Evolutionary conservation across 2,797 vertebrate species (phyloP), one percentile per base, ranked within the genome.

Genomic region (Podargus strigoides): DNA sequence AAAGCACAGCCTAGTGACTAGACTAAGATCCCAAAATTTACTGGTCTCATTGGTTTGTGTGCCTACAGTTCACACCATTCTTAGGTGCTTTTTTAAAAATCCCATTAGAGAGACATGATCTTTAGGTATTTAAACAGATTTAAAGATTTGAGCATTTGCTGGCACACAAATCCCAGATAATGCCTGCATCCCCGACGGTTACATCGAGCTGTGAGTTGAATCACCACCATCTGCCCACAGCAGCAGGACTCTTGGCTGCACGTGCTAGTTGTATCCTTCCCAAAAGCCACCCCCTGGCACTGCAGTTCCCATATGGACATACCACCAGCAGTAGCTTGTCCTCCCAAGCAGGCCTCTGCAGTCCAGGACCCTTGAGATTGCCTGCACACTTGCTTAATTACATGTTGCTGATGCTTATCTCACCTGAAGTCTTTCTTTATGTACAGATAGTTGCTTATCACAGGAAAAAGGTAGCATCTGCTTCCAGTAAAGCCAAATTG

Each of bases 141-240:
- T 85, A 67, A 90, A 85, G 68, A 89, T 90, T 75, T 37, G 87
- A 68, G 70, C 79, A 87, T 84, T 74, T 85, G 37, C 53, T 93
- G 58, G 44, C 44, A 83, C 37, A 58, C 37, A 80, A 87, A 88
- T 69, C 90, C 79, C 60, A 77, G 44, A 70, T 46, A 88, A 70
- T 53, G 58, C 46, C 49, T 72, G 53, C 8, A 32, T 56, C 44
- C 85, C 41, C 46, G 55, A 26, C 0, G 0, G 64, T 52, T 77
- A 37, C 73, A 60, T n/a, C 1, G 16, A 64, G 76, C 62, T 59
- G 50, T 74, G 60, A 83, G 91, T 28, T 86, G 88, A 94, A 91
- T 74, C 88, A 56, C 13, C 3, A 60, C 92, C 92, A 88, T 84
- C 85, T 95, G 90, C 66, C 56, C 13, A 2, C 32, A 66, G 49